Evolutionary conservation across 2,888 invertebrate species (phyloP).

Genomic region (Cloeon dipterum): DNA sequence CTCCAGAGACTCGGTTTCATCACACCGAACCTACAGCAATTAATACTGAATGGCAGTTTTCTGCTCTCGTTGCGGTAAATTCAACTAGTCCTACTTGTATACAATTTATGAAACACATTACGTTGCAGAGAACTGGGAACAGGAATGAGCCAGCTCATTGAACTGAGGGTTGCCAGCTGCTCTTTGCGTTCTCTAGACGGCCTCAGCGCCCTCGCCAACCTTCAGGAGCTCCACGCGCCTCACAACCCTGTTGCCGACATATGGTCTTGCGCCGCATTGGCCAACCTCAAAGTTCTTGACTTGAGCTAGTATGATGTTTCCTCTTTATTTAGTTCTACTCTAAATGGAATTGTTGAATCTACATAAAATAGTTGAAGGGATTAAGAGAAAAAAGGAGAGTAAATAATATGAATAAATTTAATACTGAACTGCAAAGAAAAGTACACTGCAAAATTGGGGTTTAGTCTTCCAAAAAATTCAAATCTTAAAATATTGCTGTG

Average conservation of each 20-base stretch:
- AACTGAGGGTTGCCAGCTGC: conserved; percentile 35
- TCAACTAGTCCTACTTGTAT: too few species aligned
- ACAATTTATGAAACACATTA: too few species aligned
- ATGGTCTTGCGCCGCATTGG: conserved; percentile 32
- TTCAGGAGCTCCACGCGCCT: conserved; percentile 35
- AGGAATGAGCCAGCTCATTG: conserved; percentile 31
- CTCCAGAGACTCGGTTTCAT: conserved; percentile 35
- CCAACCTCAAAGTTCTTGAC: conserved; percentile 21
- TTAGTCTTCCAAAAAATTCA: too few species aligned
- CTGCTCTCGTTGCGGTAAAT: conserved; percentile 27
- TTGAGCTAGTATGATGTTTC: conserved; percentile 16
- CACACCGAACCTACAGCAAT: conserved; percentile 31
- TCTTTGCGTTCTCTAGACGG: conserved; percentile 40
- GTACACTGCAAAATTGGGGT: too few species aligned
- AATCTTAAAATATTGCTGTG: too few species aligned
- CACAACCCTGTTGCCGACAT: conserved; percentile 37
- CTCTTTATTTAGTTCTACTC: background rate
- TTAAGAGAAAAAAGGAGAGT: too few species aligned
- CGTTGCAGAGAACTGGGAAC: conserved; percentile 43
- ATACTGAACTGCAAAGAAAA: too few species aligned
- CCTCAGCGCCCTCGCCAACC: conserved; percentile 32
- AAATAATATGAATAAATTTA: too few species aligned
- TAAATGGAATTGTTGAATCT: background rate
- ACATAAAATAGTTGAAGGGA: too few species aligned
- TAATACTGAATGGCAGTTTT: conserved; percentile 42